These are phyloP conservation scores for Drosophila leontia DNA, from an alignment of 1,140 invertebrate species.

Conservation along the genomic window DNA sequence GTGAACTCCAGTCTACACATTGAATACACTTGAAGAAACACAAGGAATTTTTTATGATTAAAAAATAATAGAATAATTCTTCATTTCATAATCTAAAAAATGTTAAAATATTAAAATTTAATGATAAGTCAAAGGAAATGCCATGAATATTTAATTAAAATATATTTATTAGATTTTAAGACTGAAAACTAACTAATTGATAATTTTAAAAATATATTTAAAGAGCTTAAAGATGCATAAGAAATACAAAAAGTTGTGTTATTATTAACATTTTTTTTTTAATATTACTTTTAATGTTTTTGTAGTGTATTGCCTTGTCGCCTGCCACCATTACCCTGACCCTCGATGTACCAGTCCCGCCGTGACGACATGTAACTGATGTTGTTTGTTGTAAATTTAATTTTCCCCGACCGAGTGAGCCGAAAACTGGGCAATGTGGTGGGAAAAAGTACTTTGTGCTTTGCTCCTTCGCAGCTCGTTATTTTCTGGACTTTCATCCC, in stretches of 20 bases:
- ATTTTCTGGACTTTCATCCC: constrained; percentile 32
- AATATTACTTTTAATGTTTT: not conserved
- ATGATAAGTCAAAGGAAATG: too few species aligned
- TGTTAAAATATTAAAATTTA: too few species aligned
- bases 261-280: not conserved
- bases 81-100: too few species aligned
- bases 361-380: constrained; percentile 59
- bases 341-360: not conserved
- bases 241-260: not conserved
- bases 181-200: not conserved
- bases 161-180: not conserved
- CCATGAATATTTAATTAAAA: too few species aligned
- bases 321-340: not conserved
- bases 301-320: constrained; percentile 1
- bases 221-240: not conserved
- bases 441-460: constrained; percentile 4
- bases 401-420: constrained; percentile 56
- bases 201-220: not conserved
- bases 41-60: too few species aligned
- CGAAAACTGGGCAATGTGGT: constrained; percentile 5
- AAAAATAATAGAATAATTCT: too few species aligned
- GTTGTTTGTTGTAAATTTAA: constrained; percentile 80
- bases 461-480: constrained; percentile 25
- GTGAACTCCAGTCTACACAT: constrained; percentile 29
- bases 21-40: not conserved